Base-by-base conservation (phyloP, 2,797 vertebrate genomes). In the Hydrolagus colliei region DNA sequence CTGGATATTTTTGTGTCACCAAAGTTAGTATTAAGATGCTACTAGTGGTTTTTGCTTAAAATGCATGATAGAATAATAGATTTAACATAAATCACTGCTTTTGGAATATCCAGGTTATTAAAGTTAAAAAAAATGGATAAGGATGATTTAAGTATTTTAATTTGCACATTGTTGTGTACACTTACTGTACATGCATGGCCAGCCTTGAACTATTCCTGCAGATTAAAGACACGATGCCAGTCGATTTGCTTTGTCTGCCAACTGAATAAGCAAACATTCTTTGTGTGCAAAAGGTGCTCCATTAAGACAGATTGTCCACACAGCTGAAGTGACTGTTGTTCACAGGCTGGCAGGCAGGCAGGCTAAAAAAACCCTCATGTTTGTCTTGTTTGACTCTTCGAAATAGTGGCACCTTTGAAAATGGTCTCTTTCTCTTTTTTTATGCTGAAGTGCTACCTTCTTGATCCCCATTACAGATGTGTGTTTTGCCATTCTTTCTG, bases 251-350 rank as follows among this genome's bases (percentile, higher is more conserved):
- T 84, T 68, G 71, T 35, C 65, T 11, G 71, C 27, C 79, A 52
- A 71, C 65, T 20, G 79, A 71, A 12, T 27, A 71, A 12, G 65
- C 79, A 84, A 84, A 77, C 75, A 77, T 61, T 71, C 65, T 68
- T 82, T 35, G 7, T 71, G 20, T 84, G 79, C 11, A 68, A 18
- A 82, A 82, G 79, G 65, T 82, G 63, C 63, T 82, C 79, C 10
- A 68, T 16, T 84, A 20, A 41, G 65, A 71, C 41, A 35, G 79
- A 84, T 84, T 63, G 65, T 82, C 35, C 79, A 84, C 79, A 84
- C 79, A 84, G 79, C 79, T 84, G 79, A 84, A 71, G 79, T 52
- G 65, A 84, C 65, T n/a, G 65, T 61, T 61, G 65, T 84, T 80
- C 22, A 35, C 62, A 80, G 78, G 22, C 62, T 80, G n/a, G 52